Conservation (phyloP, 2,888 invertebrate genomes). For the Lasioglossum figueresi region DNA sequence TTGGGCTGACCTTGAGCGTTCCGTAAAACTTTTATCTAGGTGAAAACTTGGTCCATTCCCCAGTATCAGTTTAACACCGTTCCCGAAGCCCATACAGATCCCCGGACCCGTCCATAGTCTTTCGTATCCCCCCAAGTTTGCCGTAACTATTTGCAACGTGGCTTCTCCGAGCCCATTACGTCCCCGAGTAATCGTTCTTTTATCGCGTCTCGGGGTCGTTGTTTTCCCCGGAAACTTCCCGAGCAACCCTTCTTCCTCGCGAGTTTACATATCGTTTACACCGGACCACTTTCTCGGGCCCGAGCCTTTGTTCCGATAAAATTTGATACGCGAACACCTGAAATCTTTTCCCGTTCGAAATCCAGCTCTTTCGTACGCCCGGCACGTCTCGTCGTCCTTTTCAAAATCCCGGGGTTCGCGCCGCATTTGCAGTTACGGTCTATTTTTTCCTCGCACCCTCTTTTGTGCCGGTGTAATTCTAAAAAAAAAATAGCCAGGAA, state of each 20-base stretch:
- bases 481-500: slow-evolving; percentile 36
- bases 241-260: slow-evolving; percentile 1
- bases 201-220: slow-evolving; percentile 11
- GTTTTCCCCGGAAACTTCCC: not conserved
- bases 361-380: slow-evolving; percentile 41
- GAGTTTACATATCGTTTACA: slow-evolving; percentile 42
- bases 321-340: slow-evolving; percentile 39
- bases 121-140: slow-evolving; percentile 12
- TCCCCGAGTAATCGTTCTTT: slow-evolving; percentile 25
- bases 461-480: slow-evolving; percentile 54
- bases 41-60: slow-evolving; percentile 2
- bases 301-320: slow-evolving; percentile 8
- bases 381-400: slow-evolving; percentile 52
- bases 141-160: slow-evolving; percentile 12
- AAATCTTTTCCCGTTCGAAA: slow-evolving; percentile 26
- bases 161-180: not conserved
- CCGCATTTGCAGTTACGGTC: slow-evolving; percentile 46
- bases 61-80: slow-evolving; percentile 11
- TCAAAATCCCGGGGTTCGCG: slow-evolving; percentile 49
- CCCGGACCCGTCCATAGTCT: not conserved
- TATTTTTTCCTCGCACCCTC: slow-evolving; percentile 37
- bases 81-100: not conserved
- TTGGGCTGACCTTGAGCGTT: not conserved
- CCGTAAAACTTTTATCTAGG: not conserved
- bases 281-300: not conserved